Evolutionary conservation across 2,113 vertebrate species (phyloP).

Genomic region (Microcebus jonahi): DNA sequence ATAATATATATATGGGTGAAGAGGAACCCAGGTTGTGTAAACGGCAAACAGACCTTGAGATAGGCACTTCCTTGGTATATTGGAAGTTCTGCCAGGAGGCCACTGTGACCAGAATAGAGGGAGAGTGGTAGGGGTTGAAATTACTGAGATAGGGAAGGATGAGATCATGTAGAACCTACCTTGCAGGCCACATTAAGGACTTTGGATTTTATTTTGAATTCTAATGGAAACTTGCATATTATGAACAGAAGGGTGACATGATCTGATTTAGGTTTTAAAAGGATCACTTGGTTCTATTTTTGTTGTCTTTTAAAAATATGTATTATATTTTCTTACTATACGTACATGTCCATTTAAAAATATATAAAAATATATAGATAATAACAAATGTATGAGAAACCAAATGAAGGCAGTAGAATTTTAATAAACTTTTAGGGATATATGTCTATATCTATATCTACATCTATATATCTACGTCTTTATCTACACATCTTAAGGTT

Average conservation of each 20-base stretch:
- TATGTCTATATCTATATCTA: background rate
- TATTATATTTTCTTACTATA: constrained; percentile 3
- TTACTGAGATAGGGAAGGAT: background rate
- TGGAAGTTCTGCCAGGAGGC: background rate
- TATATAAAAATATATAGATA: background rate
- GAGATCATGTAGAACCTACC: no score
- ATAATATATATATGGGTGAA: background rate
- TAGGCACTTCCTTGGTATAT: background rate
- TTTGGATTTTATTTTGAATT: background rate
- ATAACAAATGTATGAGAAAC: background rate
- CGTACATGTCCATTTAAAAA: background rate
- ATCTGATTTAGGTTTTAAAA: background rate
- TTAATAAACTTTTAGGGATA: background rate
- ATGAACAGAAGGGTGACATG: background rate
- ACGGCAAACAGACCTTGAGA: background rate
- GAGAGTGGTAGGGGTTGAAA: background rate
- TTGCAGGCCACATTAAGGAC: background rate
- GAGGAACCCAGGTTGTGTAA: background rate
- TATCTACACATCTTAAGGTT: background rate
- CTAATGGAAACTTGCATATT: background rate
- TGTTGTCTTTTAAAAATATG: background rate
- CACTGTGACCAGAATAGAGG: background rate
- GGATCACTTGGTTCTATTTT: background rate
- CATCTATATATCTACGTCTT: background rate
- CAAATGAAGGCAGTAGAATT: background rate